These are phyloP conservation scores for Gorsachius goisagi DNA, from an alignment of 2,113 vertebrate species.

Conservation along the genomic window DNA sequence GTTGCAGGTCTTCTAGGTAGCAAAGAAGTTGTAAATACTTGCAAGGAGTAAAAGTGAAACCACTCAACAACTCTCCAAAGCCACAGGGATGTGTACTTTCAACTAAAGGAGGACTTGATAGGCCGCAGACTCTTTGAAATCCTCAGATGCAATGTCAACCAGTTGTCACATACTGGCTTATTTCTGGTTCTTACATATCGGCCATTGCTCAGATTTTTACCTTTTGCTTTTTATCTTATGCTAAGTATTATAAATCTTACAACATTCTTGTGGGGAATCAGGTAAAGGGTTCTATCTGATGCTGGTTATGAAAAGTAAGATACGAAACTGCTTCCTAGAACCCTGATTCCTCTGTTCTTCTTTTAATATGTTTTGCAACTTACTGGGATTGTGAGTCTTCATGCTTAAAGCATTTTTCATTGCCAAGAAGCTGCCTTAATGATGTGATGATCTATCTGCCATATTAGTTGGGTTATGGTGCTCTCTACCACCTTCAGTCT, in stretches of 20 bases:
- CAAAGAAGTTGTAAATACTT: not conserved
- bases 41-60: not conserved
- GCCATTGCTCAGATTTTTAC: not conserved
- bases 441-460: not conserved
- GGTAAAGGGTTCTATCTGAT: not conserved
- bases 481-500: not conserved
- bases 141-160: not conserved
- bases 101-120: not conserved
- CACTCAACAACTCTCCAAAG: not conserved
- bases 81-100: not conserved
- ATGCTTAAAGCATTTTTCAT: not conserved
- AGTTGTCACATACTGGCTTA: not conserved
- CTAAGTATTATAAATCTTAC: not conserved
- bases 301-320: not conserved
- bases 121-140: not conserved
- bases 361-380: not conserved
- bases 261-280: not conserved
- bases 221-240: not conserved
- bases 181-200: not conserved
- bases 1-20: not conserved
- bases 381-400: not conserved
- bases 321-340: not conserved
- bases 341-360: not conserved
- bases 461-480: not conserved
- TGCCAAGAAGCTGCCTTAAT: not conserved